Conservation (phyloP, 2,113 vertebrate species). For the Pterocles orientalis region DNA sequence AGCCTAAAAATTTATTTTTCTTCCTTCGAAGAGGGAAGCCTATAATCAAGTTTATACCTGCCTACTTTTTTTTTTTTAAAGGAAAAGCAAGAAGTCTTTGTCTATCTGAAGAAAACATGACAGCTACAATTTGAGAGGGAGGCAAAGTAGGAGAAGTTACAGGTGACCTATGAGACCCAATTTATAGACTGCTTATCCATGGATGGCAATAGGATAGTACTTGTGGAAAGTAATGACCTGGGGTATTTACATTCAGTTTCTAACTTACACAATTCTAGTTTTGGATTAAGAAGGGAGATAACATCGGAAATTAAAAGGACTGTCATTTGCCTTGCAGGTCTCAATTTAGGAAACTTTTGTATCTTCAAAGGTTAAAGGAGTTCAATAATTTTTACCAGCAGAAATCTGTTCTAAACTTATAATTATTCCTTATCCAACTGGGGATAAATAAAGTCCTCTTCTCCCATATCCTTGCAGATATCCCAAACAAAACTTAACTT, state of each 20-base stretch:
- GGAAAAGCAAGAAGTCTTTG: neutral
- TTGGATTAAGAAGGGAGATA: neutral
- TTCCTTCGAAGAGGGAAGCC: neutral
- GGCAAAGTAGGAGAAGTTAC: neutral
- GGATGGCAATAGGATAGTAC: neutral
- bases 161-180: neutral
- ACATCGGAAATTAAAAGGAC: neutral
- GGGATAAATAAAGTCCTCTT: neutral
- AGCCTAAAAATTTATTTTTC: neutral
- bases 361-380: neutral
- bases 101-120: neutral
- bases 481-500: neutral
- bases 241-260: neutral
- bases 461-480: neutral
- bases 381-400: neutral
- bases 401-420: neutral
- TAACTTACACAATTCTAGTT: neutral
- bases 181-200: neutral
- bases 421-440: neutral
- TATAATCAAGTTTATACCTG: neutral
- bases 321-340: neutral
- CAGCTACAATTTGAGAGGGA: neutral
- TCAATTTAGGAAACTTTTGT: neutral
- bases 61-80: neutral
- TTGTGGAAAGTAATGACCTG: neutral